Conservation (phyloP, 2,888 invertebrate species). For the Tachina fera region DNA sequence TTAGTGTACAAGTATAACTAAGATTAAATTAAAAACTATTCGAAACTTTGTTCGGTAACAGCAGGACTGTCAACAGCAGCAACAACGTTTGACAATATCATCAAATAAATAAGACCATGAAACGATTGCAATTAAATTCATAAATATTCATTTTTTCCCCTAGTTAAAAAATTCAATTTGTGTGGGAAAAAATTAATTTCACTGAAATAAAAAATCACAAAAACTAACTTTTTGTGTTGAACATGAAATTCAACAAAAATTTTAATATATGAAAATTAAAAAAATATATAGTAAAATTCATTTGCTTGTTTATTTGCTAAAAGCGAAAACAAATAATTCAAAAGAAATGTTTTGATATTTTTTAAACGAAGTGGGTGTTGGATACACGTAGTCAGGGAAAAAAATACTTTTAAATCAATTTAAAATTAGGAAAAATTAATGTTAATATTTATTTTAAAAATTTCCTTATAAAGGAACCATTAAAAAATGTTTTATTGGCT, state of each 20-base stretch:
- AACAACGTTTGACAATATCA: not conserved
- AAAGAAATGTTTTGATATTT: not conserved
- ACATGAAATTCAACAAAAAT: slow-evolving; percentile 10
- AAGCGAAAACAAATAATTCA: not conserved
- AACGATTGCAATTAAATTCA: slow-evolving; percentile 63
- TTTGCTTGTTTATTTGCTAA: slow-evolving; percentile 19
- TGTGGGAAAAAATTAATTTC: not conserved
- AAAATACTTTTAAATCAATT: too few relatives aligned
- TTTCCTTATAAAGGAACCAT: too few relatives aligned
- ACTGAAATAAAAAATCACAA: not conserved
- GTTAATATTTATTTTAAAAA: too few relatives aligned
- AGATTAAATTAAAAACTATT: slow-evolving; percentile 17
- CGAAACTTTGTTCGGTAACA: not conserved
- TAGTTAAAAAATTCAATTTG: slow-evolving; percentile 48
- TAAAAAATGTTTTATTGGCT: too few relatives aligned
- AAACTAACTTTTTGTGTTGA: slow-evolving; percentile 9
- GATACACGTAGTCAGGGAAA: too few relatives aligned
- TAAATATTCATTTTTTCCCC: slow-evolving; percentile 63
- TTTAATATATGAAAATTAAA: slow-evolving; percentile 1
- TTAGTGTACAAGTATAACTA: not conserved
- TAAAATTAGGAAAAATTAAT: too few relatives aligned
- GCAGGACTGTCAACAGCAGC: slow-evolving; percentile 1
- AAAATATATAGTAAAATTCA: not conserved
- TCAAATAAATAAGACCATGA: slow-evolving; percentile 23
- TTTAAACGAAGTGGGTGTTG: too few relatives aligned